These are phyloP conservation scores for Trematomus bernacchii DNA, from an alignment of 2,797 vertebrate genomes.

Conservation along the genomic window DNA sequence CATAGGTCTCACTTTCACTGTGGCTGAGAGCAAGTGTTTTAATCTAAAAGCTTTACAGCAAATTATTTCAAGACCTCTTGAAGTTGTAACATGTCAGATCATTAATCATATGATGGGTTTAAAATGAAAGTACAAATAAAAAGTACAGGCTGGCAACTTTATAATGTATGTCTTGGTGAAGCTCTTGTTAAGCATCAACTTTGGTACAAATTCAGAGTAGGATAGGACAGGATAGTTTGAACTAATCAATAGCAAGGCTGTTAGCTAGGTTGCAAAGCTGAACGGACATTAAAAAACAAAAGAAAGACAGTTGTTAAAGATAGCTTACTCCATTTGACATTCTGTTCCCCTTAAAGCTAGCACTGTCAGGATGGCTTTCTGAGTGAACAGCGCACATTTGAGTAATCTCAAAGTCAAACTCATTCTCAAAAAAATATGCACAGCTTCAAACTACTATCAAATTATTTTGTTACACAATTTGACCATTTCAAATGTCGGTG, in stretches of 20 bases:
- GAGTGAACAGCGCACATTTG: not conserved
- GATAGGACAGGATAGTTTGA: no score
- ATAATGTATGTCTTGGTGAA: not conserved
- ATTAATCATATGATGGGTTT: constrained; percentile 20
- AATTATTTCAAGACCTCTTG: constrained; percentile 22
- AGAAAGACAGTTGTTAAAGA: no score
- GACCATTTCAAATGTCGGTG: no score
- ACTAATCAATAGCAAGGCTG: no score
- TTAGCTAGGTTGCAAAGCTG: no score
- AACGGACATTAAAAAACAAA: no score
- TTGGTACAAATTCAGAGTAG: no score
- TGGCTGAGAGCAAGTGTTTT: constrained; percentile 50
- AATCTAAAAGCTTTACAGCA: constrained; percentile 27
- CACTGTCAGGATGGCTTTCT: no score
- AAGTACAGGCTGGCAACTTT: not conserved
- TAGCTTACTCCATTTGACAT: no score
- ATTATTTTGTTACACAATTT: no score
- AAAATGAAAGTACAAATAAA: not conserved
- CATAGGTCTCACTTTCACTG: constrained; percentile 39
- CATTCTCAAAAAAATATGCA: not conserved
- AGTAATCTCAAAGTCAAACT: not conserved
- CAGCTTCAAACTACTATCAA: not conserved
- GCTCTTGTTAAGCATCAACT: no score
- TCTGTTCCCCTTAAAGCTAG: no score
- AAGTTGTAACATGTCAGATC: constrained; percentile 18